Percentiles rank a stretch among this genome's conserved stretches.
These are phyloP conservation scores for Hydraecia micacea DNA, from an alignment of 2,888 invertebrate species.

Conservation along the genomic window DNA sequence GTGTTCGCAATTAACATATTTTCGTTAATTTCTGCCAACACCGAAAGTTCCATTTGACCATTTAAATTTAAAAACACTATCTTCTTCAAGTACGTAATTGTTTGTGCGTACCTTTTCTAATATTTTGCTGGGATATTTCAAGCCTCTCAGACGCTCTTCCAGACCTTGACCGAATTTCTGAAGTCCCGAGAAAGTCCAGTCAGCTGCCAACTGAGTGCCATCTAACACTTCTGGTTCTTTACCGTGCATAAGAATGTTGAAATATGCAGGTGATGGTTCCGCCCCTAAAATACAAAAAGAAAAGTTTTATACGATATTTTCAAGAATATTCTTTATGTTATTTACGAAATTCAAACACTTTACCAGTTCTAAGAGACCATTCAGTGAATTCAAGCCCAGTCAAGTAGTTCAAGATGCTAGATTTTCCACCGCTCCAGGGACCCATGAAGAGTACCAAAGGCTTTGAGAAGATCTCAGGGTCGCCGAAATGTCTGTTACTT, in stretches of 20 bases:
- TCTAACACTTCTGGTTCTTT: conserved; percentile 96
- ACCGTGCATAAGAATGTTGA: conserved; percentile 97
- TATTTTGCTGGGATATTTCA: conserved; percentile 95
- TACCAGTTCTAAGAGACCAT: conserved; percentile 96
- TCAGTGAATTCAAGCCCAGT: conserved; percentile 96
- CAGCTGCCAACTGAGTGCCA: conserved; percentile 98
- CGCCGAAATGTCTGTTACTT: conserved; percentile 97
- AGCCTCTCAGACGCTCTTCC: conserved; percentile 95
- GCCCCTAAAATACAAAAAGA: conserved; percentile 91
- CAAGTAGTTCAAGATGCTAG: conserved; percentile 97
- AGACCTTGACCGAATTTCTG: conserved; percentile 98
- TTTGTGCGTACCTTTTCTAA: conserved; percentile 94
- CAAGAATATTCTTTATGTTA: neutral
- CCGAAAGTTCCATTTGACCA: neutral
- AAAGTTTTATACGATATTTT: neutral
- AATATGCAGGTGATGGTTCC: conserved; percentile 97
- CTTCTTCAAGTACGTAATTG: neutral
- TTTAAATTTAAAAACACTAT: neutral
- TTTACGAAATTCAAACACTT: conserved; percentile 29
- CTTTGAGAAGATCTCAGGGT: conserved; percentile 98
- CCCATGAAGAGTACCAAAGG: conserved; percentile 98
- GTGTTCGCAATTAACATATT: neutral
- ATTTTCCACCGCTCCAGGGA: conserved; percentile 99
- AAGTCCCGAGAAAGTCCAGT: conserved; percentile 97
- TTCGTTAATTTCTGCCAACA: neutral